Conservation (phyloP, 2,113 vertebrate species). For the Lanius collurio region DNA sequence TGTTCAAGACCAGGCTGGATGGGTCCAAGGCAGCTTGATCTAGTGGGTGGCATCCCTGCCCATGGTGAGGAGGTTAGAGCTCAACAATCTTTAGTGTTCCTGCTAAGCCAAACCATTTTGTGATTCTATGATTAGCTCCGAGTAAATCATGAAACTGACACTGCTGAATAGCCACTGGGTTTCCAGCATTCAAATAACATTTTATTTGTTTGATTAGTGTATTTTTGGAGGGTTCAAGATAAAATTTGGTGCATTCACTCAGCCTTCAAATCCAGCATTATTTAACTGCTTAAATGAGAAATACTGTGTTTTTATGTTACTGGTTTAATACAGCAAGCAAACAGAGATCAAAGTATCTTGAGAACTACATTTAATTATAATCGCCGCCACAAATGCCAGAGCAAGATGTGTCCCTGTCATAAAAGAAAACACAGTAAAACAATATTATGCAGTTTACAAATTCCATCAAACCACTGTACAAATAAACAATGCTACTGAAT, state of each 20-base stretch:
- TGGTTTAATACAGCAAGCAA: constrained; percentile 52
- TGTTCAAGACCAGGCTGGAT: not conserved
- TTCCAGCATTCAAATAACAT: not conserved
- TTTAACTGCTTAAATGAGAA: not conserved
- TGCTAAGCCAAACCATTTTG: not conserved
- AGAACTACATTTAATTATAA: constrained; percentile 67
- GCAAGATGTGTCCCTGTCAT: constrained; percentile 68
- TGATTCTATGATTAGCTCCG: not conserved
- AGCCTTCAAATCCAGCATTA: not conserved
- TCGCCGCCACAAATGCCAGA: constrained; percentile 59
- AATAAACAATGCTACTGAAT: constrained; percentile 86
- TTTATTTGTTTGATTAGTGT: not conserved
- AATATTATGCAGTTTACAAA: constrained; percentile 82
- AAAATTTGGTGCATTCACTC: not conserved
- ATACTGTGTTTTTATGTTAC: constrained; percentile 34
- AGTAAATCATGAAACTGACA: not conserved
- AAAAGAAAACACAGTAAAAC: constrained; percentile 75
- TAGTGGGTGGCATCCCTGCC: not conserved
- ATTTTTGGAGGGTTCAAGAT: not conserved
- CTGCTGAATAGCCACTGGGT: not conserved
- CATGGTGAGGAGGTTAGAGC: not conserved
- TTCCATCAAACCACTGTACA: constrained; percentile 81
- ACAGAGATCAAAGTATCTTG: constrained; percentile 66
- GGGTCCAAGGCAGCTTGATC: not conserved
- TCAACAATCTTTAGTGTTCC: not conserved